Percentiles rank a stretch among this genome's conserved stretches.
Evolutionary conservation across 2,113 vertebrate genomes (phyloP).

Genomic region (Galeopterus variegatus): DNA sequence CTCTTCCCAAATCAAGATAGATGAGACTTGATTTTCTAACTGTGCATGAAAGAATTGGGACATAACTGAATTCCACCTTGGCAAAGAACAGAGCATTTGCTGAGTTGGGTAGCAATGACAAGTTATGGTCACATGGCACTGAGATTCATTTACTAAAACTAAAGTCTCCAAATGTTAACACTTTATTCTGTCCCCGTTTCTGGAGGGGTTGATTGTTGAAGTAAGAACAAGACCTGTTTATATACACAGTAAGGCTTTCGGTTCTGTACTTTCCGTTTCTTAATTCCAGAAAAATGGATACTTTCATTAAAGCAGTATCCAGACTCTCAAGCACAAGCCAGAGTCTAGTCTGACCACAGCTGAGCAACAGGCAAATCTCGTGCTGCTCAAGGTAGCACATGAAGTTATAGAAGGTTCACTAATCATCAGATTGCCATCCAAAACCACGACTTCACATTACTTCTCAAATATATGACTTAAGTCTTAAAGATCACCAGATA

Average conservation of each 20-base stretch:
- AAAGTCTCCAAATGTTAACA: not conserved
- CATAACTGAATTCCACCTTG: not conserved
- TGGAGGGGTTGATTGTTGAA: not conserved
- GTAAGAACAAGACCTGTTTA: not conserved
- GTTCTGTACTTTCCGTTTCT: not conserved
- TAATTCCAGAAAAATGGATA: not conserved
- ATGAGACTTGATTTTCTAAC: not conserved
- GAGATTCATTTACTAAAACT: not conserved
- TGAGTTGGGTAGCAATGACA: not conserved
- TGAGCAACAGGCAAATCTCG: not conserved
- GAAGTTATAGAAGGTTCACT: not conserved
- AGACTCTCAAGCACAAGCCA: not conserved
- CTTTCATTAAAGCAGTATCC: not conserved
- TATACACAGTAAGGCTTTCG: not conserved
- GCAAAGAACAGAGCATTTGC: not conserved
- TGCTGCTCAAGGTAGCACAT: too few species aligned
- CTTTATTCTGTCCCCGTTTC: not conserved
- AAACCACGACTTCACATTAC: not conserved
- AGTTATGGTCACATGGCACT: not conserved
- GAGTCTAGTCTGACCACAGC: not conserved
- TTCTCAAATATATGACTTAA: not conserved
- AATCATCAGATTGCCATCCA: not conserved
- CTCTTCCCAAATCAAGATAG: not conserved
- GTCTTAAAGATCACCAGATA: not conserved
- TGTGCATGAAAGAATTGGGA: not conserved